Conservation (phyloP, 2,888 invertebrate genomes). For the Calliphora vomitoria region DNA sequence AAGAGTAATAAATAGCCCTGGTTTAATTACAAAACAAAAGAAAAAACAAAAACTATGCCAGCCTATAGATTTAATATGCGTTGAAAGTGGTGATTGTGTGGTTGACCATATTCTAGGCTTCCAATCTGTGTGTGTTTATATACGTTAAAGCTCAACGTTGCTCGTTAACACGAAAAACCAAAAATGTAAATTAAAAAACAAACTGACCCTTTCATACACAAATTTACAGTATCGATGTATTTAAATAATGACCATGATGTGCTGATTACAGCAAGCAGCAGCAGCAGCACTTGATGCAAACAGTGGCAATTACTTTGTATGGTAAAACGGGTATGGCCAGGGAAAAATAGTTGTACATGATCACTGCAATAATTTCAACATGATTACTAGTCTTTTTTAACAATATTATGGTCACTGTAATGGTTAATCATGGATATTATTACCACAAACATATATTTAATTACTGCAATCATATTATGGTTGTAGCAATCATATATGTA, state of each 20-base stretch:
- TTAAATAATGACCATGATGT: slow-evolving; percentile 63
- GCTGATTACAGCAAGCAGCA: slow-evolving; percentile 37
- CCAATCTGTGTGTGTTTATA: slow-evolving; percentile 32
- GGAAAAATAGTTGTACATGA: too few relatives aligned
- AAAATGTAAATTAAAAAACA: slow-evolving; percentile 53
- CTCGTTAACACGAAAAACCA: slow-evolving; percentile 38
- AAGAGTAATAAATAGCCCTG: slow-evolving; percentile 63
- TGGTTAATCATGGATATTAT: too few relatives aligned
- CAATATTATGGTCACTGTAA: too few relatives aligned
- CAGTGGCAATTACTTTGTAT: slow-evolving; percentile 29
- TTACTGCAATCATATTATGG: too few relatives aligned
- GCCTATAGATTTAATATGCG: slow-evolving; percentile 54
- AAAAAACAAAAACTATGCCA: slow-evolving; percentile 9
- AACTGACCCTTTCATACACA: neutral
- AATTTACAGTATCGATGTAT: slow-evolving; percentile 40
- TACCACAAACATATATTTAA: too few relatives aligned
- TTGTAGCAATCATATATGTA: too few relatives aligned
- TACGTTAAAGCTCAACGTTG: slow-evolving; percentile 36
- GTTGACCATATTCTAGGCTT: slow-evolving; percentile 57
- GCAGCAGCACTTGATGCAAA: slow-evolving; percentile 35
- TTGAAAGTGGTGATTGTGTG: slow-evolving; percentile 62
- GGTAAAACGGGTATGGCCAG: slow-evolving; percentile 18
- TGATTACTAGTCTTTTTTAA: too few relatives aligned
- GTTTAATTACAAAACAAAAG: slow-evolving; percentile 48
- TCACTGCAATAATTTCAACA: too few relatives aligned